Percentiles rank a stretch among this genome's conserved stretches.
Evolutionary conservation across 2,797 vertebrate genomes (phyloP).

Genomic region (Syncerus caffer): DNA sequence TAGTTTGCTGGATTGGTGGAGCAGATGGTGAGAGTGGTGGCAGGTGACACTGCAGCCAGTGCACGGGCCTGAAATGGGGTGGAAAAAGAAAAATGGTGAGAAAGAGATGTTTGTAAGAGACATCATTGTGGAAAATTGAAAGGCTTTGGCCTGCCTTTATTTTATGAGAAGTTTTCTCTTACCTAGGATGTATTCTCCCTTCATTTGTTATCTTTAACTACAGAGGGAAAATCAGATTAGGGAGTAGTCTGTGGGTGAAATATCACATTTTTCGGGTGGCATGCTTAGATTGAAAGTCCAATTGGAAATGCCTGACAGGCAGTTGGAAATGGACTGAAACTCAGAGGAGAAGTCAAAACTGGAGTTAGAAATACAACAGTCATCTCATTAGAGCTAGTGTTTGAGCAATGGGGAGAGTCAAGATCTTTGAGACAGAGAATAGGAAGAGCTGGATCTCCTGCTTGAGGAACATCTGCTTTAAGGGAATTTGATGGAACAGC

Average conservation of each 20-base stretch:
- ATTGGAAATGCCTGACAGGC: neutral
- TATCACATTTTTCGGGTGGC: neutral
- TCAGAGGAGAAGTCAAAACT: neutral
- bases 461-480: neutral
- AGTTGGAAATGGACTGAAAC: neutral
- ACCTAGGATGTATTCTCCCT: neutral
- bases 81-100: neutral
- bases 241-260: neutral
- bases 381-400: neutral
- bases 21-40: neutral
- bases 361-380: neutral
- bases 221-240: neutral
- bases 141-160: neutral
- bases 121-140: neutral
- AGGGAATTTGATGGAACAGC: neutral
- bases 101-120: neutral
- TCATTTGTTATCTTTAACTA: neutral
- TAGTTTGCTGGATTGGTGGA: neutral
- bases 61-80: neutral
- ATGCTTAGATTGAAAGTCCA: neutral
- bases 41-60: neutral
- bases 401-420: neutral
- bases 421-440: neutral
- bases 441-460: neutral
- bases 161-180: neutral